These are phyloP conservation scores for Coryphaenoides rupestris DNA, from an alignment of 2,113 vertebrate species.

Conservation along the genomic window DNA sequence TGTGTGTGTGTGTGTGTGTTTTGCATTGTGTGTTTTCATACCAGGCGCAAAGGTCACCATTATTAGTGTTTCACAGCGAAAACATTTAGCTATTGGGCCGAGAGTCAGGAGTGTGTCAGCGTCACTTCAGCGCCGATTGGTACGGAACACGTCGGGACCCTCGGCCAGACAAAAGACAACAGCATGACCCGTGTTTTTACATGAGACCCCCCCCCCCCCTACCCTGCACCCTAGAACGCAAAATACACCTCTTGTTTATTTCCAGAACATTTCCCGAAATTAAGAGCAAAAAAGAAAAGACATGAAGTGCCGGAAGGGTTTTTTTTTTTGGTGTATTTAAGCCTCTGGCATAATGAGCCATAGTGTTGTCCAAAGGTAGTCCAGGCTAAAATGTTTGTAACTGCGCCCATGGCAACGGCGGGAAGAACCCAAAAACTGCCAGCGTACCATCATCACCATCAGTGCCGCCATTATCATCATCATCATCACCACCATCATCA, in stretches of 20 bases:
- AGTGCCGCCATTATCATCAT: no score
- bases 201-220: conserved; percentile 34
- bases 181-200: conserved; percentile 56
- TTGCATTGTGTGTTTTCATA: conserved; percentile 39
- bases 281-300: conserved; percentile 29
- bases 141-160: conserved; percentile 64
- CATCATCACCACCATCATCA: no score
- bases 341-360: conserved; percentile 19
- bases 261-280: conserved; percentile 42
- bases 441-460: conserved; percentile 42
- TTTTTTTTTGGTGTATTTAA: conserved; percentile 28
- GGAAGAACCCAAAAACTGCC: conserved; percentile 24
- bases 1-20: conserved; percentile 15
- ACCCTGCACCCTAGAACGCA: conserved; percentile 46
- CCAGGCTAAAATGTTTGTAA: conserved; percentile 10
- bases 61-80: conserved; percentile 59
- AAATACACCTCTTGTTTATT: conserved; percentile 40
- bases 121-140: conserved; percentile 50
- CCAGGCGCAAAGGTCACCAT: conserved; percentile 48
- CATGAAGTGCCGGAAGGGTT: conserved; percentile 11
- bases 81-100: conserved; percentile 58
- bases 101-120: conserved; percentile 60
- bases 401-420: conserved; percentile 35
- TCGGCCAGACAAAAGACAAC: conserved; percentile 67
- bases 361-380: conserved; percentile 1